Conservation (phyloP, 2,797 vertebrate species). For the Rhynchotus rufescens region DNA sequence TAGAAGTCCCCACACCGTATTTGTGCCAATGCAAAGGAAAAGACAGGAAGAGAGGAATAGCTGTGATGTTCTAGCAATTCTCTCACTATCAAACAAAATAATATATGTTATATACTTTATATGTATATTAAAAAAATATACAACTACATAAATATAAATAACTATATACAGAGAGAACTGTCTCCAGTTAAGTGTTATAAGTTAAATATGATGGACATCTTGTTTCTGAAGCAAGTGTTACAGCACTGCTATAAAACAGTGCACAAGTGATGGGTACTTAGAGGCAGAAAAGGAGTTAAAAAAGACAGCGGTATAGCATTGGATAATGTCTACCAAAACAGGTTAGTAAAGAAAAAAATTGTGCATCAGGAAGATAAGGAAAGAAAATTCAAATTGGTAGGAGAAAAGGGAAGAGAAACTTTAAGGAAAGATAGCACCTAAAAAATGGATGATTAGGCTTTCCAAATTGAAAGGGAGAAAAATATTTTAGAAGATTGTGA, state of each 20-base stretch:
- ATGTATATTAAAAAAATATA: neutral
- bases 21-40: neutral
- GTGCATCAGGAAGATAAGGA: neutral
- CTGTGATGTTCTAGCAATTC: neutral
- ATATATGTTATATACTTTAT: neutral
- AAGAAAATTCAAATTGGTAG: neutral
- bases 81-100: neutral
- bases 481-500: neutral
- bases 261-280: neutral
- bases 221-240: neutral
- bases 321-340: neutral
- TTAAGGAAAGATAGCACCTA: neutral
- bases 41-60: neutral
- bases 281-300: neutral
- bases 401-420: neutral
- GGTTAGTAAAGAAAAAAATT: neutral
- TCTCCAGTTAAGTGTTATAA: neutral
- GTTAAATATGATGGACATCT: neutral
- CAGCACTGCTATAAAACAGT: neutral
- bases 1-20: neutral
- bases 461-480: neutral
- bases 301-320: neutral
- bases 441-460: neutral
- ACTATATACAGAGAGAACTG: neutral
- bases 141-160: neutral